Evolutionary conservation across 92 coral and sea anemone species (phyloP), one percentile per base, ranked within the genome.

Genomic region (Epizoanthus fatuus): DNA sequence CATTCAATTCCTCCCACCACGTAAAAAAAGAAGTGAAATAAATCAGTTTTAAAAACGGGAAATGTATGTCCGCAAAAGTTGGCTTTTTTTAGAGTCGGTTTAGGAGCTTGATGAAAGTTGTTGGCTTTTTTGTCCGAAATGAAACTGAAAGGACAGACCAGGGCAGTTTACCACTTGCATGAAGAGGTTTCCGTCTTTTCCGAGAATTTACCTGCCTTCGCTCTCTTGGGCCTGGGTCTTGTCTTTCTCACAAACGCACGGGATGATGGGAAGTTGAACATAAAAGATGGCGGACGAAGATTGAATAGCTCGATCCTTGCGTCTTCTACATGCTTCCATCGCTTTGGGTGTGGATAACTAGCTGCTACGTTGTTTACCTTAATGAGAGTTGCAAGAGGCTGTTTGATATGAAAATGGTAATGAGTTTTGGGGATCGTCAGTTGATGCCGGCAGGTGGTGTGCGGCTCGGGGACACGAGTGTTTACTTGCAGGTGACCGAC

Each of bases 401-500:
- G 82, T 6, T 17, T 10, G 14, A 44, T 60, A 77, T 47, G 65
- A 19, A 60, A 39, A 39, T 16, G 37, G 20, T 38, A 57, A 38
- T 58, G 1, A 58, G 12, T 37, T 16, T 37, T 13, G 16, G 32
- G 68, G 29, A 42, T 60, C 55, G 82, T 42, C 70, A 52, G 19
- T 20, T 44, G 35, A 17, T 38, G 47, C 68, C 0, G 17, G n/a
- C 81, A 76, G 70, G 57, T 77, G 82, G 70, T 40, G 53, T 0
- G 13, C 2, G 53, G 52, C 37, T 4, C 40, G 17, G 53, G 17
- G 71, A 4, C 63, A 70, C 75, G 25, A 19, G 56, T 77, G 82
- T 77, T 77, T 77, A 62, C 55, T 19, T 77, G 82, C 82, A 59
- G 82, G 82, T 77, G 82, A 69, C 82, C 1, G 57, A n/a, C 37